Conservation (phyloP, 2,113 vertebrate species). For the Stigmatopora nigra region DNA sequence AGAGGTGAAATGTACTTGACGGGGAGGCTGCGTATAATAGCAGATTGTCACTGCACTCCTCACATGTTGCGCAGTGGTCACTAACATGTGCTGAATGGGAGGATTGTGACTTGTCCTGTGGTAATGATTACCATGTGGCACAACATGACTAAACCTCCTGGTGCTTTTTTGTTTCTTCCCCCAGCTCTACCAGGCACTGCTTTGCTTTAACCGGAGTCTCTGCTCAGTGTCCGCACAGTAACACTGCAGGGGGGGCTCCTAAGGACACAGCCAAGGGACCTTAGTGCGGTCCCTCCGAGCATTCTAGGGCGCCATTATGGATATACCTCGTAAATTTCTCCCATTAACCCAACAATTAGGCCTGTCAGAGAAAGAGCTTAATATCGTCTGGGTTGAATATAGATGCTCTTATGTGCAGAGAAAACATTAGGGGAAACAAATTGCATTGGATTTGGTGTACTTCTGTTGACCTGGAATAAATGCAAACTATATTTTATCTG, state of each 20-base stretch:
- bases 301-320: slow-evolving; percentile 30
- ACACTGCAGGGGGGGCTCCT: slow-evolving; percentile 32
- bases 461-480: too few species aligned
- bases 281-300: slow-evolving; percentile 19
- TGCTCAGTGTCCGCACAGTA: slow-evolving; percentile 26
- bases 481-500: too few species aligned
- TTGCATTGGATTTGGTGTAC: background rate
- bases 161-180: slow-evolving; percentile 22
- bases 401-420: slow-evolving; percentile 23
- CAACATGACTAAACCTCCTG: slow-evolving; percentile 34
- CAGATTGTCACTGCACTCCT: slow-evolving; percentile 41
- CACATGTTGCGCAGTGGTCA: slow-evolving; percentile 46
- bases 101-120: slow-evolving; percentile 53
- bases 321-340: slow-evolving; percentile 37
- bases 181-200: slow-evolving; percentile 23
- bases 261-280: slow-evolving; percentile 29
- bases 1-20: slow-evolving; percentile 36
- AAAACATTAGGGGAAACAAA: slow-evolving; percentile 32
- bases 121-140: slow-evolving; percentile 61
- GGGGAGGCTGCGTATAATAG: slow-evolving; percentile 37
- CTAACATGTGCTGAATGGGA: slow-evolving; percentile 58
- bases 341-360: slow-evolving; percentile 34
- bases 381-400: slow-evolving; percentile 15
- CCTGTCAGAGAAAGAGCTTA: slow-evolving; percentile 16
- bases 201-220: slow-evolving; percentile 25